phyloP scores from a whole-genome alignment of 2,888 invertebrate genomes.

The Pseudococcus jackbeardsleyi region DNA sequence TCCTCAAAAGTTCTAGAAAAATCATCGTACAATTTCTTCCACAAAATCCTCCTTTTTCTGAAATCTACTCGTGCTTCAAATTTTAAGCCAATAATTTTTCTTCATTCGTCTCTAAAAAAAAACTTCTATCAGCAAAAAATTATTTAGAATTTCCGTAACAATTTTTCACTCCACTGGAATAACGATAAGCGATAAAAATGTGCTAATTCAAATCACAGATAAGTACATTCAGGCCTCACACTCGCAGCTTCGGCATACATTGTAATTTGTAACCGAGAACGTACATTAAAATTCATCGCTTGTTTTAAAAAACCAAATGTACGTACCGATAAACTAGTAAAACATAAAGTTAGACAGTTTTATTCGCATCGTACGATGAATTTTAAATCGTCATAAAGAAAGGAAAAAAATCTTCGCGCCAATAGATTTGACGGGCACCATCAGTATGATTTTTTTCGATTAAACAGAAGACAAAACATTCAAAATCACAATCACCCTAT shows the following conservation, averaged over 20 bases:
- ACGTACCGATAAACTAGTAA: constrained; percentile 25
- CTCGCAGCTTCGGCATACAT: neutral
- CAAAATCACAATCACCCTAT: neutral
- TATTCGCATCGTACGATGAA: constrained; percentile 31
- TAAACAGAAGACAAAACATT: neutral
- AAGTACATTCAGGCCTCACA: neutral
- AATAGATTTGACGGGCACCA: neutral
- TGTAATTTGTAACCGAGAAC: constrained; percentile 30
- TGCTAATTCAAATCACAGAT: neutral
- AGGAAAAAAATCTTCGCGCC: constrained; percentile 10
- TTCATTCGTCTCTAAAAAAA: no score
- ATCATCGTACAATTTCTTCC: no score
- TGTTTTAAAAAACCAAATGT: constrained; percentile 26
- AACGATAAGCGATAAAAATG: neutral
- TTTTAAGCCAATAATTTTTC: no score
- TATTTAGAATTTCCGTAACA: neutral
- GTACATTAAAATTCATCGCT: constrained; percentile 47
- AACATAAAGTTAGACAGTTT: constrained; percentile 11
- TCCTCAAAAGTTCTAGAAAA: no score
- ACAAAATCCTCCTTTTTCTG: no score
- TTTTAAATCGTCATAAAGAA: neutral
- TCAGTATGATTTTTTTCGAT: neutral
- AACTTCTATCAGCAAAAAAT: no score
- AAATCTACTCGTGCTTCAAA: no score
- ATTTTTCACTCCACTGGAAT: neutral